A percentile compares a stretch with the other conserved stretches of the same genome.
These are phyloP conservation scores for Schizopygopsis malacanthus DNA, from an alignment of 2,797 vertebrate genomes.

Conservation along the genomic window DNA sequence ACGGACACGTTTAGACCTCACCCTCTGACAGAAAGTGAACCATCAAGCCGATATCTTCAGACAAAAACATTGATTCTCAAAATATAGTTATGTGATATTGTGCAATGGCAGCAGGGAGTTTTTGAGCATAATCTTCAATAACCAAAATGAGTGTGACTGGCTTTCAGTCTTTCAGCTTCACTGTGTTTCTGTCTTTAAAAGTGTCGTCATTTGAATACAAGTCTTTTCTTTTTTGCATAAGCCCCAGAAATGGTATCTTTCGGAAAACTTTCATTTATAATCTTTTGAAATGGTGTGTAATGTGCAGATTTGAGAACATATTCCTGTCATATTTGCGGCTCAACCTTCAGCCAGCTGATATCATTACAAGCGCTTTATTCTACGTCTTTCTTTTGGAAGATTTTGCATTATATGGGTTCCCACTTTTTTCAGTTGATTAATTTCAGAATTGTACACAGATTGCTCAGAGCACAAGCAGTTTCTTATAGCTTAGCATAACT, in stretches of 20 bases:
- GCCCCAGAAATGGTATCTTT: not conserved
- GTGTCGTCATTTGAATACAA: not conserved
- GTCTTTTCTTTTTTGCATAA: not conserved
- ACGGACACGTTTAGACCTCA: not conserved
- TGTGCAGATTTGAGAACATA: not conserved
- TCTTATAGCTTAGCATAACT: not conserved
- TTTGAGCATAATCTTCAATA: constrained; percentile 2
- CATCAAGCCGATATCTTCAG: not conserved
- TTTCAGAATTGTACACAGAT: not conserved
- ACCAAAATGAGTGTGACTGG: constrained; percentile 2
- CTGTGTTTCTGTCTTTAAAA: not conserved
- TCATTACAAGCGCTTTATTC: not conserved
- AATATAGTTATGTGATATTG: not conserved
- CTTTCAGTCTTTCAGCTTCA: not conserved
- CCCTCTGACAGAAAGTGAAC: not conserved
- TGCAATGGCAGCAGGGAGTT: not conserved
- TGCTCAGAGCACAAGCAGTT: not conserved
- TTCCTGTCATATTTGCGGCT: not conserved
- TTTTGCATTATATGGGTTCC: not conserved
- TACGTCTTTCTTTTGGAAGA: not conserved
- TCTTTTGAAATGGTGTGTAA: not conserved
- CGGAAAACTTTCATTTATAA: not conserved
- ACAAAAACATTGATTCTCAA: not conserved
- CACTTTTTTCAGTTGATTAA: not conserved
- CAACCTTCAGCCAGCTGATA: not conserved